A percentile compares a stretch with the other conserved stretches of the same genome.
phyloP scores from a whole-genome alignment of 2,797 vertebrate species.

The Tamandua tetradactyla region DNA sequence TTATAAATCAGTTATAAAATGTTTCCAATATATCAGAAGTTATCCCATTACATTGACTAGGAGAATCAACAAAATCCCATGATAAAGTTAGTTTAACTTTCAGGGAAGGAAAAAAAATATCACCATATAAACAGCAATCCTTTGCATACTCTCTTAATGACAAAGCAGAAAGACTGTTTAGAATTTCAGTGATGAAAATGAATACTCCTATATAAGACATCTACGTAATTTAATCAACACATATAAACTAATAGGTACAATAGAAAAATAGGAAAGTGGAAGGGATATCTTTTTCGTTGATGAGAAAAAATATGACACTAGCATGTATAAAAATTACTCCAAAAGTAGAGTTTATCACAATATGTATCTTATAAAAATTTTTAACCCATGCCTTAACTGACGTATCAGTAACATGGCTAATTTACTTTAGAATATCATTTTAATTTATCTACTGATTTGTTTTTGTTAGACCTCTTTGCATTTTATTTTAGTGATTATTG shows the following conservation, averaged over 20 bases:
- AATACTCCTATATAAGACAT: background rate
- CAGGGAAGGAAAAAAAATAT: background rate
- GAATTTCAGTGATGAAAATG: background rate
- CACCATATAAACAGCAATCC: too few relatives aligned
- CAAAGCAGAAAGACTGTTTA: background rate
- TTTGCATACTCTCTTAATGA: background rate
- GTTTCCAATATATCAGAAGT: background rate
- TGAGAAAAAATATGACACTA: background rate
- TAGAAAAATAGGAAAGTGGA: background rate
- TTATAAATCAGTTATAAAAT: background rate
- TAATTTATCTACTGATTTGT: background rate
- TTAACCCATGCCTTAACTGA: background rate
- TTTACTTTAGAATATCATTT: background rate
- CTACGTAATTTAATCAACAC: background rate
- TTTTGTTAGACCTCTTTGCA: too few relatives aligned
- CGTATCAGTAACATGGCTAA: background rate
- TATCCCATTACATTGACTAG: background rate
- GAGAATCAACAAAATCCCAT: background rate
- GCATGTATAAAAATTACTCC: background rate
- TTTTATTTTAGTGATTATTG: too few relatives aligned
- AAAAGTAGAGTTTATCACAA: background rate
- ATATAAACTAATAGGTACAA: background rate
- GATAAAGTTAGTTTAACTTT: background rate
- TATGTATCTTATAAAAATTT: background rate
- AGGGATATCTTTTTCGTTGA: background rate